phyloP scores from a whole-genome alignment of 2,888 invertebrate species.

The Taenaris catops region DNA sequence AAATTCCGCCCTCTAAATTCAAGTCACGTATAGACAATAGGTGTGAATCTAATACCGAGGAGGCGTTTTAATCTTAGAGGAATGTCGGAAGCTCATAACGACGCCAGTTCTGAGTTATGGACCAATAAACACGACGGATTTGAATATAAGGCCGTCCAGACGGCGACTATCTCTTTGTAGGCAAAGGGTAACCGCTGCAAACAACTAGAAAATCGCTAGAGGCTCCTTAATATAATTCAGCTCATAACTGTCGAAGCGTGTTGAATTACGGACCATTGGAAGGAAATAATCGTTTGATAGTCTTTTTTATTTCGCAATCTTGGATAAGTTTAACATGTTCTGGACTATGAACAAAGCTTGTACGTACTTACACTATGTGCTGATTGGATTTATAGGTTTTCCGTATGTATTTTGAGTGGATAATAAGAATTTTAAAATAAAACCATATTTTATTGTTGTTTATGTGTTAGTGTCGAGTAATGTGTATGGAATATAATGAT shows the following conservation, averaged over 20 bases:
- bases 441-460: too few relatives aligned
- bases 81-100: conserved; percentile 58
- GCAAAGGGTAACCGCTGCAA: conserved; percentile 12
- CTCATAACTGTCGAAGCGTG: conserved; percentile 15
- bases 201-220: conserved; percentile 12
- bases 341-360: background rate
- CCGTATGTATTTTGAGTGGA: too few relatives aligned
- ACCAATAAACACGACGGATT: conserved; percentile 61
- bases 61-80: conserved; percentile 59
- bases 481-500: too few relatives aligned
- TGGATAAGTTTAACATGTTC: conserved; percentile 3
- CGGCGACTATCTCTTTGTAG: conserved; percentile 22
- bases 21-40: conserved; percentile 45
- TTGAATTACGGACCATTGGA: conserved; percentile 14
- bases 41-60: conserved; percentile 24
- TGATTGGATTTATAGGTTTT: too few relatives aligned
- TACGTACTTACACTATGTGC: too few relatives aligned
- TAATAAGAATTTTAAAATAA: too few relatives aligned
- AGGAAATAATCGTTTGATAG: conserved; percentile 10
- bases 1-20: conserved; percentile 30
- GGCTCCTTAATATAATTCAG: conserved; percentile 12
- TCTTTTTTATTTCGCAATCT: conserved; percentile 5
- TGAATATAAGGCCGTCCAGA: conserved; percentile 40
- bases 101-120: conserved; percentile 58
- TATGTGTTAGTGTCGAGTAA: too few relatives aligned